Conservation (phyloP, 2,888 invertebrate genomes). For the Chrysina gloriosa region DNA sequence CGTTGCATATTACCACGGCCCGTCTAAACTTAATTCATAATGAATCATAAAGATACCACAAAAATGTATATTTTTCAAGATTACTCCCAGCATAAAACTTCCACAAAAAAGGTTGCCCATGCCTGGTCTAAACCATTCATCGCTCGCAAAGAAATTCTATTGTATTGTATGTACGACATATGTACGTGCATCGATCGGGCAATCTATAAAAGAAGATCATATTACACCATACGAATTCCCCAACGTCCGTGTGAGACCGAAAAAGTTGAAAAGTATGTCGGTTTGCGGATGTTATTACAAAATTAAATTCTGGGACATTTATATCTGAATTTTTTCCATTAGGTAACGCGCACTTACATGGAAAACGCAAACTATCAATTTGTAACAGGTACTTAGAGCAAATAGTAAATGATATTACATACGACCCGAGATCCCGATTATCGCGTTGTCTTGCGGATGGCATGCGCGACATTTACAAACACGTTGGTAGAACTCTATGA, state of each 20-base stretch:
- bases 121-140: too few relatives aligned
- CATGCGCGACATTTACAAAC: neutral
- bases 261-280: neutral
- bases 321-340: neutral
- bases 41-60: too few relatives aligned
- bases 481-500: neutral
- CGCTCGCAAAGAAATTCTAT: too few relatives aligned
- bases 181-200: neutral
- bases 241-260: constrained; percentile 12
- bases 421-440: neutral
- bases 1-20: too few relatives aligned
- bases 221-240: neutral
- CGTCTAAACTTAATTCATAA: too few relatives aligned
- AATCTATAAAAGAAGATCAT: neutral
- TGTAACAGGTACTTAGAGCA: too few relatives aligned
- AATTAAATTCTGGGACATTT: neutral
- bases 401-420: neutral
- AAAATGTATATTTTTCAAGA: too few relatives aligned
- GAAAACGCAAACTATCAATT: too few relatives aligned
- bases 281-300: neutral
- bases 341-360: too few relatives aligned
- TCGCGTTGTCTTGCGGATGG: neutral
- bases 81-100: too few relatives aligned
- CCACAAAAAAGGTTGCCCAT: too few relatives aligned
- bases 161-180: neutral